Percentiles rank a stretch among this genome's conserved stretches.
Conservation (phyloP, 2,888 invertebrate species). For the Drosophila dives region DNA sequence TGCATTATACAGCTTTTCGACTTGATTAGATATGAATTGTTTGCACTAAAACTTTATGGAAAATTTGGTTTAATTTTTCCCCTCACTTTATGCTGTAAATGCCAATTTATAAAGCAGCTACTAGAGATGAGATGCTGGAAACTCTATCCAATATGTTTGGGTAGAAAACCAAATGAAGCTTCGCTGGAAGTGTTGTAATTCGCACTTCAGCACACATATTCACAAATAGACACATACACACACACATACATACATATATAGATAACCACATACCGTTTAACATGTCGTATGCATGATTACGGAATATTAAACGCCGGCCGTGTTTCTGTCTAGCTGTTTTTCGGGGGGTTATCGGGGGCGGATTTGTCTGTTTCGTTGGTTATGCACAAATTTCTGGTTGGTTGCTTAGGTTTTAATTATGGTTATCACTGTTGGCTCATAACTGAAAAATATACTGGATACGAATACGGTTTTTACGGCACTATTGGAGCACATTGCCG, state of each 20-base stretch:
- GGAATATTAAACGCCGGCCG: conserved; percentile 40
- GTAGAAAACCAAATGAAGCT: conserved; percentile 41
- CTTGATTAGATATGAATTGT: conserved; percentile 61
- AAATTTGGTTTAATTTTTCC: conserved; percentile 19
- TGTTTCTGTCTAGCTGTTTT: conserved; percentile 26
- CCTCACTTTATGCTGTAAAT: conserved; percentile 5
- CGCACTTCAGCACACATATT: conserved; percentile 59
- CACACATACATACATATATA: neutral
- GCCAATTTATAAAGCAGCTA: conserved; percentile 7
- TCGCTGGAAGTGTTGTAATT: conserved; percentile 69
- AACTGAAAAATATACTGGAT: conserved; percentile 50
- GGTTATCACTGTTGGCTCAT: conserved; percentile 55
- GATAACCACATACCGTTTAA: conserved; percentile 45
- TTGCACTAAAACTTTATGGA: conserved; percentile 31
- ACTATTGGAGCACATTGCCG: conserved; percentile 34
- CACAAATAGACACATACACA: conserved; percentile 11
- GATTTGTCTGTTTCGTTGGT: conserved; percentile 25
- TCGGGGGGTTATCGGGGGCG: neutral
- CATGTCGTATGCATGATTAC: conserved; percentile 66
- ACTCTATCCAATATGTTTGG: conserved; percentile 11
- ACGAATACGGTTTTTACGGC: conserved; percentile 31
- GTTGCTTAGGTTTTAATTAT: conserved; percentile 70
- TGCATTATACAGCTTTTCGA: conserved; percentile 57
- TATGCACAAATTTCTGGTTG: conserved; percentile 54
- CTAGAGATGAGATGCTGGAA: conserved; percentile 1